Percentiles rank a stretch among this genome's conserved stretches.
Conservation (phyloP, 2,888 invertebrate species). For the Synanthedon vespiformis region DNA sequence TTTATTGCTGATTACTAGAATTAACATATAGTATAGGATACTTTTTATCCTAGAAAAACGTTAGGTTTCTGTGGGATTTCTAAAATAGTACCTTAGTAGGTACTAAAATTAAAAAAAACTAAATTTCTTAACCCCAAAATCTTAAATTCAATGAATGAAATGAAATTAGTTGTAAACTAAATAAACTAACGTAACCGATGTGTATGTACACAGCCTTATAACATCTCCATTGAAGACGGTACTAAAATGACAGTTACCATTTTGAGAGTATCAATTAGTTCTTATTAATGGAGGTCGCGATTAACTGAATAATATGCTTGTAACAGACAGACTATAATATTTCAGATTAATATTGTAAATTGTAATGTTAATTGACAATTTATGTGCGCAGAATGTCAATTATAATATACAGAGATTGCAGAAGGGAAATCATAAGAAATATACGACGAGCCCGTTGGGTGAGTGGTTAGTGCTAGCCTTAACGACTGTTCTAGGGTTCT, state of each 20-base stretch:
- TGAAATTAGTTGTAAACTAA: too few relatives aligned
- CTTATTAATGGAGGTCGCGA: constrained; percentile 22
- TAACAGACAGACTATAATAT: constrained; percentile 6
- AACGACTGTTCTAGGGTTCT: too few relatives aligned
- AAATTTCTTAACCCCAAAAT: too few relatives aligned
- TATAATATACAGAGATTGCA: not conserved
- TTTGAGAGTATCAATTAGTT: constrained; percentile 27
- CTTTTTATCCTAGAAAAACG: too few relatives aligned
- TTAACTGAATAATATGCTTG: constrained; percentile 17
- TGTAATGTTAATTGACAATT: not conserved
- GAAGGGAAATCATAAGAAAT: not conserved
- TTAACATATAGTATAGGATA: too few relatives aligned
- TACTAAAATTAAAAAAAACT: too few relatives aligned
- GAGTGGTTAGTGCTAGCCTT: too few relatives aligned
- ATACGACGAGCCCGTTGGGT: too few relatives aligned
- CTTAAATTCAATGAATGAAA: too few relatives aligned
- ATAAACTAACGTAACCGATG: not conserved
- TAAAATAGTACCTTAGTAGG: too few relatives aligned
- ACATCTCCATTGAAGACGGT: constrained; percentile 14
- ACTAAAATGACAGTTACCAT: constrained; percentile 23
- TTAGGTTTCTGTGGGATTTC: too few relatives aligned
- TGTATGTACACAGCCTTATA: constrained; percentile 7
- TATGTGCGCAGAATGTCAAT: not conserved
- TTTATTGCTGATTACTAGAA: too few relatives aligned
- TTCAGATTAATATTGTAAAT: constrained; percentile 11